Percentiles rank a stretch among this genome's conserved stretches.
phyloP scores from a whole-genome alignment of 2,113 vertebrate species.

The Neolamprologus devosi region DNA sequence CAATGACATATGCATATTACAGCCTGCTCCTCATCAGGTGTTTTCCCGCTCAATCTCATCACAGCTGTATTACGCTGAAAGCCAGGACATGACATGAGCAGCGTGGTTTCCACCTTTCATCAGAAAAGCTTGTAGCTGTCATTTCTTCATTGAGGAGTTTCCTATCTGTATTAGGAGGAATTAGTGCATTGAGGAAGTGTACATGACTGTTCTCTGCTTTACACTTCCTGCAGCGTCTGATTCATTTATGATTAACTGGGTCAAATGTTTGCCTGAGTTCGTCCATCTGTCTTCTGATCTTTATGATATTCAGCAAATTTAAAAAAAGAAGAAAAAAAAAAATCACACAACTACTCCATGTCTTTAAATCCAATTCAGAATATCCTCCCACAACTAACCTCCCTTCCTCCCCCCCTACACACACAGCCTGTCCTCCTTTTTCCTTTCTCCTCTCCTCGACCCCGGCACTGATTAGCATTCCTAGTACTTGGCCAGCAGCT shows the following conservation, averaged over 20 bases:
- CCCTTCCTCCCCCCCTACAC: background rate
- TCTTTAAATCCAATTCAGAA: background rate
- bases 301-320: background rate
- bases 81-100: background rate
- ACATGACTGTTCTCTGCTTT: background rate
- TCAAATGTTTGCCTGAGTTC: background rate
- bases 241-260: constrained; percentile 10
- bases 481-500: constrained; percentile 3
- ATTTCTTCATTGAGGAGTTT: constrained; percentile 10
- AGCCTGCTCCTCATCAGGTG: background rate
- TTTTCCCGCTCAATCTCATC: background rate
- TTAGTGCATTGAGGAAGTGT: constrained; percentile 38
- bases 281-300: background rate
- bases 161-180: constrained; percentile 4
- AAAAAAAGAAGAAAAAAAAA: rapidly evolving
- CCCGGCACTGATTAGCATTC: background rate
- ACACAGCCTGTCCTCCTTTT: background rate
- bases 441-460: background rate
- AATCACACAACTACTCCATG: background rate
- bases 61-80: background rate
- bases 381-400: background rate
- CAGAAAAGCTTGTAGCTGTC: background rate
- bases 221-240: constrained; percentile 13
- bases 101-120: background rate
- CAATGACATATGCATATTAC: background rate